Conservation (phyloP, 1,140 invertebrate genomes). For the Brachionus calyciflorus region DNA sequence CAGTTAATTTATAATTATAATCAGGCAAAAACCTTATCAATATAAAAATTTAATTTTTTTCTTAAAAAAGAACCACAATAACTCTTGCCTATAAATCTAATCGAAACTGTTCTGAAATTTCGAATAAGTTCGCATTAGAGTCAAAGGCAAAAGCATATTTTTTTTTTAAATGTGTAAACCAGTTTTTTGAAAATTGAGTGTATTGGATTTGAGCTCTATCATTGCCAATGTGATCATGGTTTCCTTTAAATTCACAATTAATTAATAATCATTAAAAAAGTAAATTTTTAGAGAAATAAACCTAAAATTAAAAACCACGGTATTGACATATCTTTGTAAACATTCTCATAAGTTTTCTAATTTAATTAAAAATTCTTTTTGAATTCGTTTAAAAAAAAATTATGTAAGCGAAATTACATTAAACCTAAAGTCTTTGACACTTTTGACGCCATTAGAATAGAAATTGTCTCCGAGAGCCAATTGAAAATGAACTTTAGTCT, state of each 20-base stretch:
- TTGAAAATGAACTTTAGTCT: conserved; percentile 53
- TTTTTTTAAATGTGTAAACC: conserved; percentile 1
- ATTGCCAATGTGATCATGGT: conserved; percentile 62
- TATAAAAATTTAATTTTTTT: too few species aligned
- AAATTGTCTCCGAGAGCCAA: conserved; percentile 61
- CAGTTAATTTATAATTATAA: conserved; percentile 57
- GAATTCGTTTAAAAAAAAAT: not conserved
- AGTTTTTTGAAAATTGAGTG: not conserved
- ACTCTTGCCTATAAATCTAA: too few species aligned
- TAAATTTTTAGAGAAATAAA: not conserved
- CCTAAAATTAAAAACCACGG: conserved; percentile 57
- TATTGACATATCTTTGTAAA: conserved; percentile 51
- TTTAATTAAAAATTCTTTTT: not conserved
- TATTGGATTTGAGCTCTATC: conserved; percentile 56
- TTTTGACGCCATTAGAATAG: conserved; percentile 59
- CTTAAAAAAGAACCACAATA: too few species aligned
- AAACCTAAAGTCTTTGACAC: conserved; percentile 58
- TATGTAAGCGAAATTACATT: conserved; percentile 50
- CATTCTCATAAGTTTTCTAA: conserved; percentile 53
- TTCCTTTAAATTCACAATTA: conserved; percentile 53
- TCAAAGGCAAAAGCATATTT: too few species aligned
- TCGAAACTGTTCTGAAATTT: too few species aligned
- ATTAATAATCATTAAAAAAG: not conserved
- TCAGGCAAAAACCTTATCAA: conserved; percentile 58
- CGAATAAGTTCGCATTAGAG: too few species aligned